phyloP scores from a whole-genome alignment of 23 tunicate species.

The Trididemnum clinides region DNA sequence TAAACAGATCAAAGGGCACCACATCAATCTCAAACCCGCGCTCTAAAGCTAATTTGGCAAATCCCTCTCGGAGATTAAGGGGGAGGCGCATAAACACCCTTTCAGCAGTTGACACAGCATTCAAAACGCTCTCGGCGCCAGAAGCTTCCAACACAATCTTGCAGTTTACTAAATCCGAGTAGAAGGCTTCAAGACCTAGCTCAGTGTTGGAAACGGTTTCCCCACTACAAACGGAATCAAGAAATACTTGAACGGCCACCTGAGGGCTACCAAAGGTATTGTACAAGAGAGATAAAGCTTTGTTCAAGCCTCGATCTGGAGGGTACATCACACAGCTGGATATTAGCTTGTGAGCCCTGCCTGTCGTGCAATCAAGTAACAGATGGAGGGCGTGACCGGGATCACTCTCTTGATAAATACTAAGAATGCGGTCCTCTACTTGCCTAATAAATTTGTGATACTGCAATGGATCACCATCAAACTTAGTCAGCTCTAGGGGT shows the following conservation, averaged over 20 bases:
- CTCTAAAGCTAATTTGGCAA: neutral
- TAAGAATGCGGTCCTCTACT: constrained; percentile 13
- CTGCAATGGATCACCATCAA: constrained; percentile 1
- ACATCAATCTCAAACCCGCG: neutral
- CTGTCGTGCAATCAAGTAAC: neutral
- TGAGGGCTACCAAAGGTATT: neutral
- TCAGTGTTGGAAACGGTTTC: neutral
- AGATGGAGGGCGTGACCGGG: constrained; percentile 21
- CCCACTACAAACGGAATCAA: neutral
- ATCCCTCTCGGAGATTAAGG: neutral
- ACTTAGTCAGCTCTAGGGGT: neutral
- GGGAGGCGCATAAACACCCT: constrained; percentile 12
- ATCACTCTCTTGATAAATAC: neutral
- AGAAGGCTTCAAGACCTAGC: constrained; percentile 1
- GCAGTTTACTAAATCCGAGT: constrained; percentile 14
- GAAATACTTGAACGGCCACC: constrained; percentile 6
- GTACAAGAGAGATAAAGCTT: neutral
- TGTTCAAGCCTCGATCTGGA: neutral
- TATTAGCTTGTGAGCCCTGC: constrained; percentile 6
- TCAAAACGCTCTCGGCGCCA: neutral
- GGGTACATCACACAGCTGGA: neutral
- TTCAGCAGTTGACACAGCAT: neutral
- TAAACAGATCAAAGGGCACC: constrained; percentile 15
- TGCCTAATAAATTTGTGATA: constrained; percentile 14
- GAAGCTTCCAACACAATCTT: neutral